A percentile compares a stretch with the other conserved stretches of the same genome.
Conservation (phyloP, 2,888 invertebrate genomes). For the Drosophila acutilabella region DNA sequence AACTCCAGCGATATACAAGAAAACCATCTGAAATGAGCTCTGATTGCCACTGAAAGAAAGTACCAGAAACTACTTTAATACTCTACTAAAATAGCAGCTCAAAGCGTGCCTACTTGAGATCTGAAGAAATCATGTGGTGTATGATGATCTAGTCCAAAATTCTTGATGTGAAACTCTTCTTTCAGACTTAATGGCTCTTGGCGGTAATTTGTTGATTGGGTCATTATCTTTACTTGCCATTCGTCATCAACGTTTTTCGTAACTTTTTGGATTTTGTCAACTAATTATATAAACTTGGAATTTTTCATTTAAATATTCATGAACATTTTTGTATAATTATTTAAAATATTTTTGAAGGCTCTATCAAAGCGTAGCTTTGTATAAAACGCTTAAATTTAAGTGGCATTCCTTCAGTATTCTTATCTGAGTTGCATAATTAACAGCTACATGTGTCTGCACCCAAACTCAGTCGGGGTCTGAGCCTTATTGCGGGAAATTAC, state of each 20-base stretch:
- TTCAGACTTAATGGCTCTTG: constrained; percentile 43
- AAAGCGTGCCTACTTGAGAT: constrained; percentile 49
- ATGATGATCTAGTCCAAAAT: constrained; percentile 32
- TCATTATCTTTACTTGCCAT: neutral
- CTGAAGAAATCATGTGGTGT: constrained; percentile 39
- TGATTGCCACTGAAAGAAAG: constrained; percentile 54
- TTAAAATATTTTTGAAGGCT: constrained; percentile 26
- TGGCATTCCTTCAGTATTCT: constrained; percentile 36
- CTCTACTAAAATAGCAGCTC: no score
- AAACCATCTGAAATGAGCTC: constrained; percentile 23
- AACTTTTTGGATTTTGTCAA: neutral
- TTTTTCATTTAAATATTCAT: neutral
- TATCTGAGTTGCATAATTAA: constrained; percentile 72
- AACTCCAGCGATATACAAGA: constrained; percentile 53
- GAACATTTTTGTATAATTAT: neutral
- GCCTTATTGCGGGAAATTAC: constrained; percentile 61
- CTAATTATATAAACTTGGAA: neutral
- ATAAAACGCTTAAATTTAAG: constrained; percentile 34
- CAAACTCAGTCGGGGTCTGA: neutral
- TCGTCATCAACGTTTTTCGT: constrained; percentile 11
- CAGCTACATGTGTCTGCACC: constrained; percentile 59
- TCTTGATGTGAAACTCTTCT: constrained; percentile 24
- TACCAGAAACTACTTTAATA: neutral
- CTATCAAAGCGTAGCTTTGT: constrained; percentile 19
- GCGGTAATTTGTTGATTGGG: neutral